Percentiles rank a stretch among this genome's conserved stretches.
Conservation (phyloP, 1,140 invertebrate species). For the Papilio dardanus region DNA sequence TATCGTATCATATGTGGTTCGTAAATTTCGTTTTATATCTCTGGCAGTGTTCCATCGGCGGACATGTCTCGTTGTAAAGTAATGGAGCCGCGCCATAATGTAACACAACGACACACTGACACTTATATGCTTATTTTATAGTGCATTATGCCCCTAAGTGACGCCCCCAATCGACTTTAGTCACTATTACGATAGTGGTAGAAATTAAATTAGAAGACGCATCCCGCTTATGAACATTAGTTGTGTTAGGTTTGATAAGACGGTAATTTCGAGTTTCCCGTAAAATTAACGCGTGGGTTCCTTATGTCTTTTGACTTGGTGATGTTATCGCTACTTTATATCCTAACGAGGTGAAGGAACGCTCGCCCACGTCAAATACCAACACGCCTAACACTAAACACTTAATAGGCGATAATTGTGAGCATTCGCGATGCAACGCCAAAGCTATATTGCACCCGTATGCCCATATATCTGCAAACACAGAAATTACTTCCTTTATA, state of each 20-base stretch:
- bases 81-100: slow-evolving; percentile 37
- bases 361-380: slow-evolving; percentile 37
- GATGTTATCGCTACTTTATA: slow-evolving; percentile 45
- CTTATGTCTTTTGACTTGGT: slow-evolving; percentile 39
- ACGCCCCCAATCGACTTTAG: slow-evolving; percentile 7
- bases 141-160: slow-evolving; percentile 19
- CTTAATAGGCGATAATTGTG: slow-evolving; percentile 31
- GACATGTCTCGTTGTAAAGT: slow-evolving; percentile 46
- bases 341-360: slow-evolving; percentile 45
- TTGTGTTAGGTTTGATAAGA: slow-evolving; percentile 35
- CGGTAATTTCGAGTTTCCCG: slow-evolving; percentile 31
- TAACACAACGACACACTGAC: slow-evolving; percentile 52
- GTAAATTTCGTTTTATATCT: slow-evolving; percentile 36
- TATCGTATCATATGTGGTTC: slow-evolving; percentile 19
- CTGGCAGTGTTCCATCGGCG: slow-evolving; percentile 35
- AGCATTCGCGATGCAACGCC: not conserved
- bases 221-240: slow-evolving; percentile 31
- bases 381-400: slow-evolving; percentile 23
- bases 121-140: slow-evolving; percentile 54
- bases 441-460: not conserved
- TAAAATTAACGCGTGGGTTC: slow-evolving; percentile 46
- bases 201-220: slow-evolving; percentile 8
- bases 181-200: not conserved
- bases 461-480: not conserved
- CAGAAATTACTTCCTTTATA: not conserved